Evolutionary conservation across 2,888 invertebrate species (phyloP), one percentile per base, ranked within the genome.

Genomic region (Phytoseiulus persimilis): DNA sequence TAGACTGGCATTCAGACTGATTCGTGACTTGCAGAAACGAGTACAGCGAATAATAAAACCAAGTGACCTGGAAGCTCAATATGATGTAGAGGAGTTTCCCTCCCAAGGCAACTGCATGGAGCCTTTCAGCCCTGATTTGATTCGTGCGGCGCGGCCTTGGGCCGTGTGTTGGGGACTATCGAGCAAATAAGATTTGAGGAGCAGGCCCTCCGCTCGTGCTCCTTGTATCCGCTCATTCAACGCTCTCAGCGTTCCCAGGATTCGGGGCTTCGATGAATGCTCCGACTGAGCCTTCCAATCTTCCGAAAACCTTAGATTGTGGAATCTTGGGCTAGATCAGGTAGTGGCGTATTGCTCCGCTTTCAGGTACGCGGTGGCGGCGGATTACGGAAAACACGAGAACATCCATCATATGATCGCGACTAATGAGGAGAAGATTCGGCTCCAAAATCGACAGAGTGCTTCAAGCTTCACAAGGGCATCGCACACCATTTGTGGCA

Each of bases 21-120:
- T 65, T 65, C 65, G 65, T 65, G 65, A 65, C 65, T 65, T 3
- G 65, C 65, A 65, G 65, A 14, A 65, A 65, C 65, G 65, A 65
- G 65, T 65, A 2, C 65, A 28, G 18, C 65, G 28, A 65, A 65
- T 65, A 65, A 65, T 65, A 65, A 65, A 65, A 65, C 65, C 65
- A 65, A 65, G 65, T 65, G 65, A 65, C 65, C 65, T 65, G 65
- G 65, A 65, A 65, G 65, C 65, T 65, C 65, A 65, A 65, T 65
- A 65, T 65, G 65, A 65, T 65, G 65, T 1, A 65, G 65, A 65
- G 65, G 18, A 23, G 65, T 65, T 65, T 65, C 28, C 65, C 18
- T 65, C 18, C 18, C 65, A 65, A 2, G 65, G 65, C 65, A 65
- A 28, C 65, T 65, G 65, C 65, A 65, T 23, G 28, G 28, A 28